Conservation (phyloP, 1,140 invertebrate genomes). For the Globodera ellingtonae region DNA sequence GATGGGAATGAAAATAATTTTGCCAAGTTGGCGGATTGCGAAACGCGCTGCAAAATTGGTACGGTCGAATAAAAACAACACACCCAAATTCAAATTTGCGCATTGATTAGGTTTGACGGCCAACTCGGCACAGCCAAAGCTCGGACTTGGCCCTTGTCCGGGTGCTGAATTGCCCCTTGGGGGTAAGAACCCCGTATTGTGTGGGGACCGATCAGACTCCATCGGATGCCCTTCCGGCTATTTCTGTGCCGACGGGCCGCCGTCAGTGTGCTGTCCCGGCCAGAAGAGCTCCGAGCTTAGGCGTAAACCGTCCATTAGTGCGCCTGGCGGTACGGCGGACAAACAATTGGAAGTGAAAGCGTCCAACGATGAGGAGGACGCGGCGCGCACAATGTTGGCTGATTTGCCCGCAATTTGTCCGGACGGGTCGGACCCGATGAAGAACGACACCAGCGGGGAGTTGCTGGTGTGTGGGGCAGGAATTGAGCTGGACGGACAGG, state of each 20-base stretch:
- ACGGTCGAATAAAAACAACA: neutral
- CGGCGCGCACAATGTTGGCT: slow-evolving; percentile 5
- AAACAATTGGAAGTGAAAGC: slow-evolving; percentile 31
- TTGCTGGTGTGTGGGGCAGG: slow-evolving; percentile 55
- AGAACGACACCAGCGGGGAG: slow-evolving; percentile 41
- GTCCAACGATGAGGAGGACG: slow-evolving; percentile 23
- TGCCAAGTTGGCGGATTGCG: slow-evolving; percentile 75
- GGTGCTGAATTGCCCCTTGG: slow-evolving; percentile 55
- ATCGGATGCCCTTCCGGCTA: slow-evolving; percentile 62
- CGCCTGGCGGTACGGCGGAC: slow-evolving; percentile 35
- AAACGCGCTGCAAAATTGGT: slow-evolving; percentile 72
- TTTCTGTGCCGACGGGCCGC: slow-evolving; percentile 59
- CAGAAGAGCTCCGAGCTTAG: slow-evolving; percentile 34
- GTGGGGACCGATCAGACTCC: slow-evolving; percentile 61
- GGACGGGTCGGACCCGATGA: slow-evolving; percentile 62
- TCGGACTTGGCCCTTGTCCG: slow-evolving; percentile 55
- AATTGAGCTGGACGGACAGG: slow-evolving; percentile 56
- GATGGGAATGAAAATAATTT: slow-evolving; percentile 64
- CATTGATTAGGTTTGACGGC: slow-evolving; percentile 36
- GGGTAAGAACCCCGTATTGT: slow-evolving; percentile 60
- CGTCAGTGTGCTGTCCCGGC: slow-evolving; percentile 62
- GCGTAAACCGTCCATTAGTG: slow-evolving; percentile 48
- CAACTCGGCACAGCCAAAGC: slow-evolving; percentile 36
- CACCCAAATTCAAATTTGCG: neutral
- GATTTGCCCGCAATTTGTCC: slow-evolving; percentile 51